A percentile compares a stretch with the other conserved stretches of the same genome.
These are phyloP conservation scores for Homalodisca vitripennis DNA, from an alignment of 1,140 invertebrate species.

Conservation along the genomic window DNA sequence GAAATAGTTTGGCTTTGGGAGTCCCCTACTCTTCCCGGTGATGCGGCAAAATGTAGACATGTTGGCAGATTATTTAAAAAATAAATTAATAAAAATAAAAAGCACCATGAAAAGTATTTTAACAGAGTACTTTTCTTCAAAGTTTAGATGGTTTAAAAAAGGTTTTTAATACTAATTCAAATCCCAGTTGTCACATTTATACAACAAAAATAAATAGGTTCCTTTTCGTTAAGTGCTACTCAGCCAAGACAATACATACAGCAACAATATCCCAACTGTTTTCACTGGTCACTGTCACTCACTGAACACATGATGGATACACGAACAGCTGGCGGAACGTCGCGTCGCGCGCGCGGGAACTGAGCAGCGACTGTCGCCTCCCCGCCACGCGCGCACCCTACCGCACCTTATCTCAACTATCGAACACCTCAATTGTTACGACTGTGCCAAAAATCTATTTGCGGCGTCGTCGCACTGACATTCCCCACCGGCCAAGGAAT, in stretches of 20 bases:
- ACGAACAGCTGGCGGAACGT: background rate
- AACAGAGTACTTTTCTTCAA: too few species aligned
- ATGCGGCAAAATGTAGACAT: conserved; percentile 69
- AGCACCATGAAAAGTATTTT: too few species aligned
- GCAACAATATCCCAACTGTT: too few species aligned
- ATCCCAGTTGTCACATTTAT: background rate
- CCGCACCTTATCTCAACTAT: conserved; percentile 2
- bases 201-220: background rate
- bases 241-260: too few species aligned
- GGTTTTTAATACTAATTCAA: background rate
- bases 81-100: too few species aligned
- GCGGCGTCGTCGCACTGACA: conserved; percentile 9
- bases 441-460: conserved; percentile 17
- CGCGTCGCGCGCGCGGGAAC: background rate
- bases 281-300: background rate
- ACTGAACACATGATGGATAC: background rate
- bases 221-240: too few species aligned
- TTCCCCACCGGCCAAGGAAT: background rate
- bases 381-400: background rate
- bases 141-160: too few species aligned
- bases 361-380: background rate
- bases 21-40: conserved; percentile 72
- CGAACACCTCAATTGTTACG: conserved; percentile 24
- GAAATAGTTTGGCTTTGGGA: conserved; percentile 81
- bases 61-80: background rate